Percentiles rank a stretch among this genome's conserved stretches.
phyloP scores from a whole-genome alignment of 2,113 vertebrate genomes.

The Anarhynchus alexandrinus region DNA sequence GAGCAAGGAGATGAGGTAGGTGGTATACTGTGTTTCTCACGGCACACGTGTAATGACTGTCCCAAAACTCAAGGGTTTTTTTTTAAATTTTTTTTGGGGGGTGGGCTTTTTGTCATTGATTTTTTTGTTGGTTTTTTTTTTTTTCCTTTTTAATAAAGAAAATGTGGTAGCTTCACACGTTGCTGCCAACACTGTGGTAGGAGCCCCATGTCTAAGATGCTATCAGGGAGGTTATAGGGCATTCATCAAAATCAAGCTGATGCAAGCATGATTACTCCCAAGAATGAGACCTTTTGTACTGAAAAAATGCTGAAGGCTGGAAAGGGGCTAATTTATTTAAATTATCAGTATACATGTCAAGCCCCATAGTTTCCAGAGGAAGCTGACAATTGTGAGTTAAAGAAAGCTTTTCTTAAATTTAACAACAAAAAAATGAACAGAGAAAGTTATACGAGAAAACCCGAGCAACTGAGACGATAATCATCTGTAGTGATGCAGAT shows the following conservation, averaged over 20 bases:
- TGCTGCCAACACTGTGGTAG: slow-evolving; percentile 35
- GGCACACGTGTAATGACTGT: background rate
- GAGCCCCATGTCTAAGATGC: slow-evolving; percentile 49
- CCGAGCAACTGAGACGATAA: slow-evolving; percentile 30
- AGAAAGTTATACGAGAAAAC: slow-evolving; percentile 50
- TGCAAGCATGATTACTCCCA: slow-evolving; percentile 68
- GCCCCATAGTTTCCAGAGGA: slow-evolving; percentile 63
- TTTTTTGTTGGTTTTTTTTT: too few species aligned
- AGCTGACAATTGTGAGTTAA: slow-evolving; percentile 65
- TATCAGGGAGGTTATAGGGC: slow-evolving; percentile 65
- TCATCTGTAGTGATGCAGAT: slow-evolving; percentile 54
- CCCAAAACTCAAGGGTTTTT: background rate
- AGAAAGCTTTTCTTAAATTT: slow-evolving; percentile 67
- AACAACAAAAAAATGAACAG: slow-evolving; percentile 55
- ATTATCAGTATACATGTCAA: slow-evolving; percentile 75
- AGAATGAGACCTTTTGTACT: slow-evolving; percentile 68
- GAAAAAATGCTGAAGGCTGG: slow-evolving; percentile 75
- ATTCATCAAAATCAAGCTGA: slow-evolving; percentile 77
- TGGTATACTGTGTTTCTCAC: background rate
- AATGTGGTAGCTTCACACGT: background rate
- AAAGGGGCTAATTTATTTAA: slow-evolving; percentile 77
- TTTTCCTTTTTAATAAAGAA: background rate
- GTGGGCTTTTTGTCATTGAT: background rate
- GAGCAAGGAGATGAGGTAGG: background rate
- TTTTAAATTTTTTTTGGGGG: background rate